phyloP scores from a whole-genome alignment of 2,113 vertebrate genomes.

The Dromas ardeola region DNA sequence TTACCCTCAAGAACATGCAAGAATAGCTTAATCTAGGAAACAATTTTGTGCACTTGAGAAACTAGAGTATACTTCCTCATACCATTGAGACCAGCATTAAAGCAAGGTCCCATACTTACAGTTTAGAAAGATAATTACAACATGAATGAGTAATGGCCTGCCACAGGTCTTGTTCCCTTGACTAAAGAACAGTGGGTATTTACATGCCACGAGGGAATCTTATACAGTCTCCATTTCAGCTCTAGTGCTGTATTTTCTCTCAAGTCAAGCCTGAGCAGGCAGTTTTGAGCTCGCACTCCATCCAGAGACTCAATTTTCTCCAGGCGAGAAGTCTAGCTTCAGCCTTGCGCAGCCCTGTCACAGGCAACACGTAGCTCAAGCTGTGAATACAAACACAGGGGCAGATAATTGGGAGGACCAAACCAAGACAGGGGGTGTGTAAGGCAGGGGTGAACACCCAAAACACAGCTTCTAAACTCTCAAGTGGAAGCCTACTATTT shows the following conservation, averaged over 20 bases:
- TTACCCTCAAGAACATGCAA: not conserved
- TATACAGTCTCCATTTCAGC: not conserved
- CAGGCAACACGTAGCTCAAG: not conserved
- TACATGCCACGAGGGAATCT: rapidly evolving
- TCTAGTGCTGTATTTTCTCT: not conserved
- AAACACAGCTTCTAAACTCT: not conserved
- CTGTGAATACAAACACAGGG: not conserved
- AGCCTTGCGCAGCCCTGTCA: not conserved
- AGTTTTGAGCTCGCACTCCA: not conserved
- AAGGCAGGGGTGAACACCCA: not conserved
- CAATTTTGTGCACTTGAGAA: not conserved
- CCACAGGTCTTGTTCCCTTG: not conserved
- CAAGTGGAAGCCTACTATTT: not conserved
- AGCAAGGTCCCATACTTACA: not conserved
- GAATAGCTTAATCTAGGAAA: not conserved
- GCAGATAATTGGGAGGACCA: too few relatives aligned
- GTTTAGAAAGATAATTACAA: not conserved
- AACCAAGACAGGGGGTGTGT: too few relatives aligned
- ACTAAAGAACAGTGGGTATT: not conserved
- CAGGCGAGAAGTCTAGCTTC: not conserved
- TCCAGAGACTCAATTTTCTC: not conserved
- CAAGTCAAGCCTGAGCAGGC: not conserved
- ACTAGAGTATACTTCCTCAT: not conserved
- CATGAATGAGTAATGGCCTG: not conserved
- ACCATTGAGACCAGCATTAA: not conserved